Conservation (phyloP, 64 coral and sea anemone genomes). For the Acropora tenuis region DNA sequence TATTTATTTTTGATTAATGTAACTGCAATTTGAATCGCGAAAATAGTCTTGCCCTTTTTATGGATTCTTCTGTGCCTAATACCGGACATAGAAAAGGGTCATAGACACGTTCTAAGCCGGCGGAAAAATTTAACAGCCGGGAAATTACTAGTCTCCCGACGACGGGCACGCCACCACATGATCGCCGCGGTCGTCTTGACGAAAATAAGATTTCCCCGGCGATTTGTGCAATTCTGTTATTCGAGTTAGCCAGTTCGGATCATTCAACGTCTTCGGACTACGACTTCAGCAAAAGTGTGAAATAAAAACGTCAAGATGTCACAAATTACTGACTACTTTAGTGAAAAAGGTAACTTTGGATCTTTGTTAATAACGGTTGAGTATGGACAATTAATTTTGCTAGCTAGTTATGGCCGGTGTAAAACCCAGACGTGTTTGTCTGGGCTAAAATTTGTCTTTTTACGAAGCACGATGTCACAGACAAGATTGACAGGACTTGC, state of each 20-base stretch:
- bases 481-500: slow-evolving; percentile 85
- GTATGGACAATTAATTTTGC: slow-evolving; percentile 44
- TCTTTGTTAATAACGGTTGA: slow-evolving; percentile 79
- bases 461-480: slow-evolving; percentile 86
- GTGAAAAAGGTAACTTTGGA: slow-evolving; percentile 68
- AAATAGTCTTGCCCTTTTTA: too few species aligned
- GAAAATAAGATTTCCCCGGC: slow-evolving; percentile 63
- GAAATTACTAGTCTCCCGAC: slow-evolving; percentile 80
- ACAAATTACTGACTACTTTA: slow-evolving; percentile 81
- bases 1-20: too few species aligned
- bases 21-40: too few species aligned
- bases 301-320: slow-evolving; percentile 84
- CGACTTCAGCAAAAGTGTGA: slow-evolving; percentile 74
- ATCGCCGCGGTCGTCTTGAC: slow-evolving; percentile 63
- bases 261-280: slow-evolving; percentile 78
- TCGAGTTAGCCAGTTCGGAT: slow-evolving; percentile 78
- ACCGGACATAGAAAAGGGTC: slow-evolving; percentile 81
- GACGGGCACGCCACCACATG: slow-evolving; percentile 70
- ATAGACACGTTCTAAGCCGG: slow-evolving; percentile 74
- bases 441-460: slow-evolving; percentile 7
- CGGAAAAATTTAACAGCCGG: slow-evolving; percentile 75
- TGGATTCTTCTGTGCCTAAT: slow-evolving; percentile 3
- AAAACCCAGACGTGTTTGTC: too few species aligned
- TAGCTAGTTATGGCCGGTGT: too few species aligned
- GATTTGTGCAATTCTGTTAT: slow-evolving; percentile 73